phyloP scores from a whole-genome alignment of 2,113 vertebrate species.

The Dipodomys spectabilis region DNA sequence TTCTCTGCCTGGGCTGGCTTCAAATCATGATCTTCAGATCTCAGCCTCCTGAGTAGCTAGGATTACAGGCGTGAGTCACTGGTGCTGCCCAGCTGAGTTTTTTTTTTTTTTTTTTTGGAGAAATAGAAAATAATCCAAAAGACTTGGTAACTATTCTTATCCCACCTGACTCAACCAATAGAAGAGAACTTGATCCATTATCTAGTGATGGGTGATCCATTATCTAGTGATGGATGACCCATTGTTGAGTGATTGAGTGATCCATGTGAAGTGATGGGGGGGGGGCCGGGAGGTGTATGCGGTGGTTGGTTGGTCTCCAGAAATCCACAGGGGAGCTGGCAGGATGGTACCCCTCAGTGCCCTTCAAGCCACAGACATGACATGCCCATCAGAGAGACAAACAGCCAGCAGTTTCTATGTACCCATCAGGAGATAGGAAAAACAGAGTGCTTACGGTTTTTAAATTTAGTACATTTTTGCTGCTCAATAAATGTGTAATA shows the following conservation, averaged over 20 bases:
- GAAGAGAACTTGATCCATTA: background rate
- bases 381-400: background rate
- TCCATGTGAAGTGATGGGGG: background rate
- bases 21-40: too few relatives aligned
- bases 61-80: too few relatives aligned
- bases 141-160: background rate
- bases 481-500: constrained; percentile 75
- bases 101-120: constrained; percentile 1
- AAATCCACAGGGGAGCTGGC: background rate
- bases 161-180: background rate
- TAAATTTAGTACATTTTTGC: constrained; percentile 69
- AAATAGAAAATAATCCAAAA: background rate
- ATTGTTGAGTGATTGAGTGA: too few relatives aligned
- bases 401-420: constrained; percentile 13
- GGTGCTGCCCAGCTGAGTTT: background rate
- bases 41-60: too few relatives aligned
- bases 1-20: too few relatives aligned
- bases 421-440: constrained; percentile 43
- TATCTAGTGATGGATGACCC: background rate
- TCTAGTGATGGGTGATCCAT: background rate
- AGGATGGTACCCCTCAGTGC: background rate
- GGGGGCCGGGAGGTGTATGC: too few relatives aligned
- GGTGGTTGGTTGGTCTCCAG: too few relatives aligned
- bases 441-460: constrained; percentile 52
- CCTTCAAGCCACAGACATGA: background rate